These are phyloP conservation scores for Aplochiton taeniatus DNA, from an alignment of 2,797 vertebrate species.

Conservation along the genomic window DNA sequence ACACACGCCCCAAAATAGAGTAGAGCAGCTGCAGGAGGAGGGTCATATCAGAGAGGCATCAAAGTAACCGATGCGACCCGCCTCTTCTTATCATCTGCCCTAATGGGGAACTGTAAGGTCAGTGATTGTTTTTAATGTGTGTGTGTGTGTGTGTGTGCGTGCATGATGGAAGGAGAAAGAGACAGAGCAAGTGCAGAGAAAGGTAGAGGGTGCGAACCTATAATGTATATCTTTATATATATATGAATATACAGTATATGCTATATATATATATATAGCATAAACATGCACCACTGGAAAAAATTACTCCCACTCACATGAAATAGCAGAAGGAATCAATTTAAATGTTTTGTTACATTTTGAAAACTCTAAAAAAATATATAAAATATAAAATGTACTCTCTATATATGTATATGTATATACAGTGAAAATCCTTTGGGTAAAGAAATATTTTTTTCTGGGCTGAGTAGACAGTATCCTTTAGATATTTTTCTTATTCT, in stretches of 20 bases:
- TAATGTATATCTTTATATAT: neutral
- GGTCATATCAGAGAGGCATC: conserved; percentile 73
- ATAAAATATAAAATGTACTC: conserved; percentile 5
- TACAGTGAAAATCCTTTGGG: too few relatives aligned
- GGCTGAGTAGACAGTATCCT: too few relatives aligned
- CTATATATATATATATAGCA: too few relatives aligned
- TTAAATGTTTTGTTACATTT: too few relatives aligned
- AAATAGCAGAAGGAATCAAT: too few relatives aligned
- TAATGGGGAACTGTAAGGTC: conserved; percentile 77
- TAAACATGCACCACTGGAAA: too few relatives aligned
- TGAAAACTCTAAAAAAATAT: too few relatives aligned
- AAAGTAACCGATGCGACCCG: conserved; percentile 61
- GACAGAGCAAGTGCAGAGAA: neutral
- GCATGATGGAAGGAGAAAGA: neutral
- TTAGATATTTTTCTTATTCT: too few relatives aligned
- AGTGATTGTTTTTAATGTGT: conserved; percentile 70
- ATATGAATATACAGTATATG: too few relatives aligned
- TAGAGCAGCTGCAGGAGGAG: conserved; percentile 73
- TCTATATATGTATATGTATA: neutral
- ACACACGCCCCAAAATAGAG: conserved; percentile 77
- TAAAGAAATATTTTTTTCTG: too few relatives aligned
- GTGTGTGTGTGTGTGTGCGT: conserved; percentile 9
- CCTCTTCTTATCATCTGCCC: conserved; percentile 71
- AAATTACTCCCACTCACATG: too few relatives aligned
- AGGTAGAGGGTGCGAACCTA: conserved; percentile 10